Conservation (phyloP, 2,797 vertebrate species). For the Danio jaintianensis region DNA sequence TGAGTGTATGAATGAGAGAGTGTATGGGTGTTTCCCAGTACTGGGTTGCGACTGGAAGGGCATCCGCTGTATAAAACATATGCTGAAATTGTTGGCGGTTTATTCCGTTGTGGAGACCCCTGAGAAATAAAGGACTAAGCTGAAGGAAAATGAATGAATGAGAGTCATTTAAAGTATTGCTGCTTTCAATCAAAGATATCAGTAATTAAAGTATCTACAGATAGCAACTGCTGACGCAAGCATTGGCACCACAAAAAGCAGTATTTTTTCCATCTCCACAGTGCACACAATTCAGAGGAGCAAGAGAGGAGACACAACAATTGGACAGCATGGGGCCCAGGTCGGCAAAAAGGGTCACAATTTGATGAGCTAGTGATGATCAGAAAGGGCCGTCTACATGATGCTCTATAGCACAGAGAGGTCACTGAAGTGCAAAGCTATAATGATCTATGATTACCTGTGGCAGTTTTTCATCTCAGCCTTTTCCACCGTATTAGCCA, state of each 20-base stretch:
- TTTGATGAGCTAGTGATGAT: constrained; percentile 5
- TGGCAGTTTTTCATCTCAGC: background rate
- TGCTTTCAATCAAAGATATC: background rate
- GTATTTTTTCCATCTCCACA: background rate
- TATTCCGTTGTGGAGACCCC: too few relatives aligned
- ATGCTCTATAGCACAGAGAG: background rate
- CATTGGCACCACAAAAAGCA: background rate
- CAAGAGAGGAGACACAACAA: background rate
- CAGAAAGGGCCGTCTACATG: background rate
- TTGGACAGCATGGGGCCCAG: background rate
- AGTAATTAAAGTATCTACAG: background rate
- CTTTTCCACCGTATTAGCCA: constrained; percentile 1
- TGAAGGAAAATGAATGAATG: too few relatives aligned
- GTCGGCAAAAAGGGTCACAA: background rate
- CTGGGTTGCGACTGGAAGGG: too few relatives aligned
- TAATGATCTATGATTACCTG: constrained; percentile 21
- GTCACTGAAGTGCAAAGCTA: background rate
- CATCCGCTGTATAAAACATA: too few relatives aligned
- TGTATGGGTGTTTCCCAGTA: too few relatives aligned
- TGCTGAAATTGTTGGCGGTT: too few relatives aligned
- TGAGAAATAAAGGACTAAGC: too few relatives aligned
- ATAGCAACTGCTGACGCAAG: background rate
- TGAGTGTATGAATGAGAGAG: too few relatives aligned
- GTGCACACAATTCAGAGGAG: background rate
- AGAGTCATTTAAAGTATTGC: too few relatives aligned